Evolutionary conservation across 2,888 invertebrate species (phyloP).

Genomic region (Meliscaeva auricollis): DNA sequence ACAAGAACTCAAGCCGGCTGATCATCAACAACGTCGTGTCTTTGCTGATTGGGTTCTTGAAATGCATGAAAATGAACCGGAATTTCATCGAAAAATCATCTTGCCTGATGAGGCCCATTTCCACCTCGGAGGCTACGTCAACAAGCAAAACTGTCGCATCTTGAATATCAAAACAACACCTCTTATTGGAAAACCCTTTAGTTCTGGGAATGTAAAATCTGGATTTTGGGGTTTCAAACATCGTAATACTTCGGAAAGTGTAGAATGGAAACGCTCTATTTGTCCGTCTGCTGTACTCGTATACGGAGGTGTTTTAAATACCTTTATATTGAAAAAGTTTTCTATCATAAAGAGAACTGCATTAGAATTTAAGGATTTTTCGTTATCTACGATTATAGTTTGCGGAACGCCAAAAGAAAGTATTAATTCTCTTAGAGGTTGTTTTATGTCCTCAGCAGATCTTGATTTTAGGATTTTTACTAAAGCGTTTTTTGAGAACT

Average conservation of each 20-base stretch:
- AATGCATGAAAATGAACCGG: no score
- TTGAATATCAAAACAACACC: no score
- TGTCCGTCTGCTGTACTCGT: slow-evolving; percentile 48
- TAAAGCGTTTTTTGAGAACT: background rate
- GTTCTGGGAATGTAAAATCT: background rate
- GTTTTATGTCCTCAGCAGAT: no score
- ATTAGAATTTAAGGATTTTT: slow-evolving; percentile 39
- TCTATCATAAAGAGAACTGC: slow-evolving; percentile 43
- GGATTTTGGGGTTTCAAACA: slow-evolving; percentile 21
- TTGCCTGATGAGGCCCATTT: no score
- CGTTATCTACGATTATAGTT: slow-evolving; percentile 49
- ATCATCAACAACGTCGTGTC: no score
- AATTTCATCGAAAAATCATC: no score
- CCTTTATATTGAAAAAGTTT: slow-evolving; percentile 31
- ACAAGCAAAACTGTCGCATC: no score
- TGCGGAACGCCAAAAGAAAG: background rate
- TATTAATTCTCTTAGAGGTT: no score
- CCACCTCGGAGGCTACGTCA: no score
- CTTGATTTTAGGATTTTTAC: slow-evolving; percentile 26
- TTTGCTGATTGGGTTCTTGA: no score
- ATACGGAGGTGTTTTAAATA: slow-evolving; percentile 30
- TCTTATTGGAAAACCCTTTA: no score
- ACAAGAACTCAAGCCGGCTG: no score
- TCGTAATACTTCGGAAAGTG: slow-evolving; percentile 40
- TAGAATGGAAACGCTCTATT: slow-evolving; percentile 54